Evolutionary conservation across 2,888 invertebrate species (phyloP).

Genomic region (Labia minor): DNA sequence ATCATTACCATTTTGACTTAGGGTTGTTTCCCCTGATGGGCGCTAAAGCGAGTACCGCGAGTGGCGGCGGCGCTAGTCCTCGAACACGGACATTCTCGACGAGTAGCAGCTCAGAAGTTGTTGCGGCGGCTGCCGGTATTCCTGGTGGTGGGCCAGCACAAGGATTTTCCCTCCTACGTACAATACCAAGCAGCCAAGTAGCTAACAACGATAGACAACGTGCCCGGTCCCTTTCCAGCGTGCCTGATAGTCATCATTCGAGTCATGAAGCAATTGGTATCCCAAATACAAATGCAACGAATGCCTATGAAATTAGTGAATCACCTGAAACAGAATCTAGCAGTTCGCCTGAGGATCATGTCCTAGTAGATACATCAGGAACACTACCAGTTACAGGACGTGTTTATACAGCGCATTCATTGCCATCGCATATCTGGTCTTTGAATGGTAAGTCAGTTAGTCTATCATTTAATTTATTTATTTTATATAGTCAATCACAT

Average conservation of each 20-base stretch:
- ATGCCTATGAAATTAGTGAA: constrained; percentile 51
- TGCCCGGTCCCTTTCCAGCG: constrained; percentile 70
- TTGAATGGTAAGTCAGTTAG: constrained; percentile 62
- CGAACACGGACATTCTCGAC: constrained; percentile 66
- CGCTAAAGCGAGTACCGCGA: constrained; percentile 74
- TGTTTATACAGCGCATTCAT: constrained; percentile 77
- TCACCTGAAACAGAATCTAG: constrained; percentile 53
- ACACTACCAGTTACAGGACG: constrained; percentile 54
- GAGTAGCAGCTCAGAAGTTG: constrained; percentile 56
- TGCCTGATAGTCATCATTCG: constrained; percentile 53
- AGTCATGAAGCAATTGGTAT: constrained; percentile 49
- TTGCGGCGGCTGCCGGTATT: constrained; percentile 43
- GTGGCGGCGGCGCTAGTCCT: constrained; percentile 47
- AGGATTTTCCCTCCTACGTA: constrained; percentile 56
- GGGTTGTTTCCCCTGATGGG: constrained; percentile 48
- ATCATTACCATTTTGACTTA: not conserved
- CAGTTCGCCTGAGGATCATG: constrained; percentile 56
- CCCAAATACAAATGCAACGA: constrained; percentile 46
- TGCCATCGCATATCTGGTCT: constrained; percentile 87
- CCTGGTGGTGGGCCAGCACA: constrained; percentile 17
- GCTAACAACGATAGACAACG: constrained; percentile 68
- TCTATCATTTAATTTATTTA: constrained; percentile 22
- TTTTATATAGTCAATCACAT: too few relatives aligned
- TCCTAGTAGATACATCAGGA: constrained; percentile 38
- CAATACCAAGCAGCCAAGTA: constrained; percentile 57